Evolutionary conservation across 2,797 vertebrate genomes (phyloP).

Genomic region (Danio jaintianensis): DNA sequence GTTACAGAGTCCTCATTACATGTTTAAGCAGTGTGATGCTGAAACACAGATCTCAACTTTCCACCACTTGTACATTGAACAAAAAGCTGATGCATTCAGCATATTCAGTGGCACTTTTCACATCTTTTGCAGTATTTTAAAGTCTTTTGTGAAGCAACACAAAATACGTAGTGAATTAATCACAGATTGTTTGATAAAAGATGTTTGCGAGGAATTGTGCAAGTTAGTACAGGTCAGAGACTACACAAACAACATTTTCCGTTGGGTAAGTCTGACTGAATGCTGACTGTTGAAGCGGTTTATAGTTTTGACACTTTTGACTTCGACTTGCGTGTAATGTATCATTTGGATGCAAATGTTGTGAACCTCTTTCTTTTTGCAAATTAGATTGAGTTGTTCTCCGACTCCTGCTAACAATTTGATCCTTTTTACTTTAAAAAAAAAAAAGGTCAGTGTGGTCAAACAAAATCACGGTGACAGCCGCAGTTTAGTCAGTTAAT

Average conservation of each 20-base stretch:
- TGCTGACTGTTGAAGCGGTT: neutral
- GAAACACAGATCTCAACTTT: neutral
- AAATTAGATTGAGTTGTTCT: neutral
- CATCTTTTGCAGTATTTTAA: too few relatives aligned
- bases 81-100: too few relatives aligned
- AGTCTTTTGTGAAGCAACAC: too few relatives aligned
- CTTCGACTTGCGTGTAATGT: neutral
- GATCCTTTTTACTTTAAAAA: neutral
- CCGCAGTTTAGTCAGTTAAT: neutral
- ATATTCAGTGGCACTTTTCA: too few relatives aligned
- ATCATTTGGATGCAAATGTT: neutral
- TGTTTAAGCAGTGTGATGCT: neutral
- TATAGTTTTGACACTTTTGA: too few relatives aligned
- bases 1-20: neutral
- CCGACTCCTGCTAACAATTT: neutral
- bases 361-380: neutral
- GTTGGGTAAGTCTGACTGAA: neutral
- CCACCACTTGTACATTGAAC: too few relatives aligned
- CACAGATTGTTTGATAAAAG: slow-evolving; percentile 1
- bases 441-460: neutral
- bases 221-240: slow-evolving; percentile 13
- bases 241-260: neutral
- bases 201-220: neutral
- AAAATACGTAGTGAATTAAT: neutral
- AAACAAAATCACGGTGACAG: neutral